Evolutionary conservation across 2,113 vertebrate species (phyloP).

Genomic region (Heterochromis multidens): DNA sequence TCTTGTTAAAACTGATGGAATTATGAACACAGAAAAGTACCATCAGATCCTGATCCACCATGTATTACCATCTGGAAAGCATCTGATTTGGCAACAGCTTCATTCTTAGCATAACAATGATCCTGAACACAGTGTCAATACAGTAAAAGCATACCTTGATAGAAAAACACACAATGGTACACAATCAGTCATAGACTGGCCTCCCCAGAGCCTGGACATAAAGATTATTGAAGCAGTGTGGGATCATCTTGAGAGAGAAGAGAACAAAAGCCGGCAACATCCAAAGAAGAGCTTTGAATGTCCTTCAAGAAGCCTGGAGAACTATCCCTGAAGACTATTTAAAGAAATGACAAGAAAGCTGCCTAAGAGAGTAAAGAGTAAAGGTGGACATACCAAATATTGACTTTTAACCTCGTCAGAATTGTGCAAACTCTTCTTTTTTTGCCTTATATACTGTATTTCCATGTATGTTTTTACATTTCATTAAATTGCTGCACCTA

Average conservation of each 20-base stretch:
- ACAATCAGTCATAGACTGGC: no score
- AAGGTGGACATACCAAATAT: background rate
- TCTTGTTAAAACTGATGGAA: no score
- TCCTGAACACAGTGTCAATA: no score
- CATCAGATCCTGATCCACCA: no score
- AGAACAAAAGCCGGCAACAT: background rate
- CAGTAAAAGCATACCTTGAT: no score
- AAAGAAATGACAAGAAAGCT: background rate
- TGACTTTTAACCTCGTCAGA: background rate
- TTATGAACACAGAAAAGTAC: no score
- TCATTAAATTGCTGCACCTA: background rate
- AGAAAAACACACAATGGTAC: no score
- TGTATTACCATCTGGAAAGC: no score
- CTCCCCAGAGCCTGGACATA: background rate
- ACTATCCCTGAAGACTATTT: background rate
- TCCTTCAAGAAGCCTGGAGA: background rate
- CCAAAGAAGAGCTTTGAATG: background rate
- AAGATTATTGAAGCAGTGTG: background rate
- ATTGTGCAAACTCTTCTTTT: background rate
- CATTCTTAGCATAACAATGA: no score
- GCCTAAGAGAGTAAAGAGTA: background rate
- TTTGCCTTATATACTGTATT: background rate
- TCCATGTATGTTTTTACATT: background rate
- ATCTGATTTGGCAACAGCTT: no score
- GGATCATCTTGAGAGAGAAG: background rate